Conservation (phyloP, 2,888 invertebrate species). For the Ectemnius lituratus region DNA sequence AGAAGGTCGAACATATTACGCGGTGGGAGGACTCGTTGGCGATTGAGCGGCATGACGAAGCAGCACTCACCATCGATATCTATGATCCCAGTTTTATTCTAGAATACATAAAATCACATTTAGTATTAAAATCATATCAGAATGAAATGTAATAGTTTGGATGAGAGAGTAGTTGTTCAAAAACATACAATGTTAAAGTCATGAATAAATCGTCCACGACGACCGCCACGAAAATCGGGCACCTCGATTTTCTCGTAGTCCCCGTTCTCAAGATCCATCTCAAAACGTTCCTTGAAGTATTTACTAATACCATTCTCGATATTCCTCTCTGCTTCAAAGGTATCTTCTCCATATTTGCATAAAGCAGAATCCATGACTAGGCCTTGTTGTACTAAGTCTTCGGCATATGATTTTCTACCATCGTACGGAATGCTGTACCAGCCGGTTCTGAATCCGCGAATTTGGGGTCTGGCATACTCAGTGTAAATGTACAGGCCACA, state of each 20-base stretch:
- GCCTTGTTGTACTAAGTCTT: slow-evolving; percentile 59
- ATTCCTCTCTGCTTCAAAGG: slow-evolving; percentile 37
- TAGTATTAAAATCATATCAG: slow-evolving; percentile 3
- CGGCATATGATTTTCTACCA: slow-evolving; percentile 63
- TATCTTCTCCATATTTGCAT: slow-evolving; percentile 48
- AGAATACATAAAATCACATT: slow-evolving; percentile 36
- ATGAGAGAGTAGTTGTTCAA: background rate
- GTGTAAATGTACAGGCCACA: slow-evolving; percentile 88
- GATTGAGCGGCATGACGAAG: slow-evolving; percentile 94
- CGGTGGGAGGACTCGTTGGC: slow-evolving; percentile 87
- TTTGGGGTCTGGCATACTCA: slow-evolving; percentile 83
- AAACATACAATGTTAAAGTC: slow-evolving; percentile 87
- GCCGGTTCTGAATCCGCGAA: slow-evolving; percentile 82
- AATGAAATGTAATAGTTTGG: background rate
- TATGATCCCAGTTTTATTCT: slow-evolving; percentile 88
- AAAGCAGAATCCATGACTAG: slow-evolving; percentile 64
- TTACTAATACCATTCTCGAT: slow-evolving; percentile 54
- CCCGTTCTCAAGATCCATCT: slow-evolving; percentile 86
- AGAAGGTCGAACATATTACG: slow-evolving; percentile 88
- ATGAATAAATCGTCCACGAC: slow-evolving; percentile 92
- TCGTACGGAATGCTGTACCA: slow-evolving; percentile 85
- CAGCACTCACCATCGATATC: slow-evolving; percentile 88
- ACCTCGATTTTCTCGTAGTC: slow-evolving; percentile 92
- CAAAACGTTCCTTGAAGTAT: slow-evolving; percentile 88
- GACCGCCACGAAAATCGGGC: slow-evolving; percentile 89